Evolutionary conservation across 2,888 invertebrate genomes (phyloP), one percentile per base, ranked within the genome.

Genomic region (Cabera pusaria): DNA sequence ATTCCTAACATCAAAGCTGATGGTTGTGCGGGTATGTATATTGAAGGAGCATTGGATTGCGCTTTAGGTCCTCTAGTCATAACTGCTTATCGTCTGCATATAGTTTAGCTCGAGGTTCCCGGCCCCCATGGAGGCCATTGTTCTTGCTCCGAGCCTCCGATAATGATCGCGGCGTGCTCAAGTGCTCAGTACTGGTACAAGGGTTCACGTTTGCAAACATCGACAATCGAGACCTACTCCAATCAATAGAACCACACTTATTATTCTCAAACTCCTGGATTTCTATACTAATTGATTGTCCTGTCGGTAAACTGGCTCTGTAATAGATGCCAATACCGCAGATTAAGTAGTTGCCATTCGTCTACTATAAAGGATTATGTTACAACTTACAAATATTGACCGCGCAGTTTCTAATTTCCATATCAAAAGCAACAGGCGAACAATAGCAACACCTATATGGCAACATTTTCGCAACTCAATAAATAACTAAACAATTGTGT

Each of bases 91-190:
- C 81, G 31, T 10, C 5, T 14, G n/a, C 5, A 25, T 47, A 61
- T 61, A 63, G 54, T 64, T 64, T 60, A 67, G 65, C 74, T 72
- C 74, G 64, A 39, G 72, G 72, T 67, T 74, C 77, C 45, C 51
- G 59, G 64, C 62, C 65, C 70, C 59, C 59, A 59, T 64, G 68
- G 65, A 65, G 67, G 62, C 72, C 54, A 76, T 84, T 81, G 82
- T 81, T 77, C 72, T 72, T 65, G 63, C 55, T 65, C 72, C 68
- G 64, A 66, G 62, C 29, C 60, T 64, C 40, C 50, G 76, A 80
- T 81, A 80, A 66, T 55, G 58, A 76, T 73, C 73, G 52, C 49
- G 20, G 29, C 37, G 42, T 35, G 50, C 52, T 59, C 51, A 33
- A 49, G 34, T 34, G 28, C 20, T 29, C 14, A 5, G 4, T 14